phyloP scores from a whole-genome alignment of 2,797 vertebrate species.

The Karalla daura region DNA sequence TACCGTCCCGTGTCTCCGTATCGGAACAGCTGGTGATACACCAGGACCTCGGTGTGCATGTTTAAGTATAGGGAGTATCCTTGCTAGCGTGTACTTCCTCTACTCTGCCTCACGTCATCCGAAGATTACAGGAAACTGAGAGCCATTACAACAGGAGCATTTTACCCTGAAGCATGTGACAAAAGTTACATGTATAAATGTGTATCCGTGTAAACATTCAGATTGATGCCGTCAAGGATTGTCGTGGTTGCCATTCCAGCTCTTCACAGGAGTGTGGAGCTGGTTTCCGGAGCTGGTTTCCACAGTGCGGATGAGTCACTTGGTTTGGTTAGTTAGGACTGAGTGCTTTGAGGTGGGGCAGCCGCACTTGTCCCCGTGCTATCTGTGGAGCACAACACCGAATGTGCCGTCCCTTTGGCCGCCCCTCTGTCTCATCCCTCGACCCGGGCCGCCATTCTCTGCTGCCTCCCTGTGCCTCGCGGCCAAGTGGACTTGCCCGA shows the following conservation, averaged over 20 bases:
- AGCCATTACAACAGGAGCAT: no score
- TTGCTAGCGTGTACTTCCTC: no score
- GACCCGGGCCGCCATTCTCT: slow-evolving; percentile 36
- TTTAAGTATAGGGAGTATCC: neutral
- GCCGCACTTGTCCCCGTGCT: no score
- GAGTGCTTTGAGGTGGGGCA: no score
- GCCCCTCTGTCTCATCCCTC: slow-evolving; percentile 55
- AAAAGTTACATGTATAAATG: no score
- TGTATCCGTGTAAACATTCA: no score
- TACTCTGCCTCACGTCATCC: slow-evolving; percentile 1
- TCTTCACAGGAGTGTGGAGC: no score
- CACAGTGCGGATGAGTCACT: no score
- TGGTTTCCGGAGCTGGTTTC: no score
- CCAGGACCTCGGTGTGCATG: neutral
- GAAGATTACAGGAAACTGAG: neutral
- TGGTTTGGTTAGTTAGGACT: no score
- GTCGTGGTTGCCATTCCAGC: no score
- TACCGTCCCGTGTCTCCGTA: neutral
- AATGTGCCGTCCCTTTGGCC: slow-evolving; percentile 51
- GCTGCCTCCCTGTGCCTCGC: slow-evolving; percentile 53
- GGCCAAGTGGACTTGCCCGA: slow-evolving; percentile 60
- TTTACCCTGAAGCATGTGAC: neutral
- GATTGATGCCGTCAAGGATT: no score
- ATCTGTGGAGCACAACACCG: slow-evolving; percentile 41
- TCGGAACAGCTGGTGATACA: neutral